Conservation (phyloP, 2,888 invertebrate species). For the Phytoseiulus persimilis region DNA sequence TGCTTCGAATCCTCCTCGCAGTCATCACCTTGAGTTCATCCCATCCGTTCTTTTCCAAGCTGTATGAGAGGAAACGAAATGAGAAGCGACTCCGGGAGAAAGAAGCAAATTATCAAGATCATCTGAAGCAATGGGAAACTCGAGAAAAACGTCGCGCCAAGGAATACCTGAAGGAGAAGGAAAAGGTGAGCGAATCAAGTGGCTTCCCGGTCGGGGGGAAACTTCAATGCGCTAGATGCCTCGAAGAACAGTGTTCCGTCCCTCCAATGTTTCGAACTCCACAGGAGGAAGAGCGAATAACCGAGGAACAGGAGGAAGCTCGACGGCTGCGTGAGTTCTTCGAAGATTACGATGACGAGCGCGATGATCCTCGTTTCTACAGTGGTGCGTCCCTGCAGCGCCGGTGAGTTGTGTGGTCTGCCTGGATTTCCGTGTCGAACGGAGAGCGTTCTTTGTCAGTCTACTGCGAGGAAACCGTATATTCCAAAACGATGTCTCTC, state of each 20-base stretch:
- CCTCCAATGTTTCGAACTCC: no score
- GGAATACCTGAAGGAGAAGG: slow-evolving; percentile 79
- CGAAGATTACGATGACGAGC: slow-evolving; percentile 97
- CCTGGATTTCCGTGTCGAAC: no score
- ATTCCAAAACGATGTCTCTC: no score
- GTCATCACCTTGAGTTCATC: no score
- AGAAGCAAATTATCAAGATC: slow-evolving; percentile 81
- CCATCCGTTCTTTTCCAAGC: slow-evolving; percentile 51
- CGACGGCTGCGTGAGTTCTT: slow-evolving; percentile 90
- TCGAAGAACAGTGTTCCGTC: no score
- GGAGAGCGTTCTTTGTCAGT: no score
- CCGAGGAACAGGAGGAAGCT: slow-evolving; percentile 63
- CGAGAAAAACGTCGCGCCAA: slow-evolving; percentile 79
- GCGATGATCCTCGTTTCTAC: slow-evolving; percentile 94
- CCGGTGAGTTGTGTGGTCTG: slow-evolving; percentile 52
- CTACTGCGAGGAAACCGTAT: no score
- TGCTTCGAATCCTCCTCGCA: no score
- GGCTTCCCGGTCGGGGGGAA: no score
- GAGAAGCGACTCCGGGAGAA: slow-evolving; percentile 88
- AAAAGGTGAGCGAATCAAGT: slow-evolving; percentile 55
- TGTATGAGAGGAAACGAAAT: slow-evolving; percentile 74
- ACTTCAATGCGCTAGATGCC: no score
- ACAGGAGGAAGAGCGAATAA: background rate
- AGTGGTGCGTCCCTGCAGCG: slow-evolving; percentile 49
- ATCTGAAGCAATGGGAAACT: slow-evolving; percentile 67